phyloP scores from a whole-genome alignment of 2,888 invertebrate genomes.

The Zygogramma bicolorata region DNA sequence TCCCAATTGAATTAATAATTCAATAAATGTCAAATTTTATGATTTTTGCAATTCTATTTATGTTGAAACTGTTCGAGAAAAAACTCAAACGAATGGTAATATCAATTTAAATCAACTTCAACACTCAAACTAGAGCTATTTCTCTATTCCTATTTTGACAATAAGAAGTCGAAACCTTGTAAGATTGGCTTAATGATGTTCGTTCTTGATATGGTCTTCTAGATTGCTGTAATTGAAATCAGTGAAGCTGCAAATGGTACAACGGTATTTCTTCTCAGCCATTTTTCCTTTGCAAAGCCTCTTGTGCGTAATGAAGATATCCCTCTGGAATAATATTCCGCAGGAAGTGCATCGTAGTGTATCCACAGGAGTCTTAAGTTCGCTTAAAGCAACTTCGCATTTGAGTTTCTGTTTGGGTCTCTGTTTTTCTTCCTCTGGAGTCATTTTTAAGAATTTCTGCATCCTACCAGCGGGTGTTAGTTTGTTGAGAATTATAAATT shows the following conservation, averaged over 20 bases:
- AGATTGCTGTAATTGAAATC: constrained; percentile 55
- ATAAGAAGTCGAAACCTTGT: too few relatives aligned
- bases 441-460: constrained; percentile 59
- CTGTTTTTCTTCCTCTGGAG: constrained; percentile 50
- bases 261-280: constrained; percentile 57
- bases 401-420: constrained; percentile 44
- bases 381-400: constrained; percentile 52
- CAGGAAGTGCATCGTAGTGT: constrained; percentile 60
- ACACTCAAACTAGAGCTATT: too few relatives aligned
- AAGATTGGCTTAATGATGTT: constrained; percentile 37
- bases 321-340: constrained; percentile 56
- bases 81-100: too few relatives aligned
- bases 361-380: constrained; percentile 57
- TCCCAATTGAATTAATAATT: too few relatives aligned
- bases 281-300: constrained; percentile 53
- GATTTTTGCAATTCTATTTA: too few relatives aligned
- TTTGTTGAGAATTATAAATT: constrained; percentile 24
- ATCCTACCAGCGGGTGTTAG: constrained; percentile 45
- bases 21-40: too few relatives aligned
- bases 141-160: too few relatives aligned
- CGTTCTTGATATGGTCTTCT: constrained; percentile 53
- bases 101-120: too few relatives aligned
- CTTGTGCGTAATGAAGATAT: constrained; percentile 53
- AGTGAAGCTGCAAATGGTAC: constrained; percentile 59
- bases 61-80: too few relatives aligned